These are phyloP conservation scores for Sceloporus undulatus DNA, from an alignment of 2,113 vertebrate species.

Conservation along the genomic window DNA sequence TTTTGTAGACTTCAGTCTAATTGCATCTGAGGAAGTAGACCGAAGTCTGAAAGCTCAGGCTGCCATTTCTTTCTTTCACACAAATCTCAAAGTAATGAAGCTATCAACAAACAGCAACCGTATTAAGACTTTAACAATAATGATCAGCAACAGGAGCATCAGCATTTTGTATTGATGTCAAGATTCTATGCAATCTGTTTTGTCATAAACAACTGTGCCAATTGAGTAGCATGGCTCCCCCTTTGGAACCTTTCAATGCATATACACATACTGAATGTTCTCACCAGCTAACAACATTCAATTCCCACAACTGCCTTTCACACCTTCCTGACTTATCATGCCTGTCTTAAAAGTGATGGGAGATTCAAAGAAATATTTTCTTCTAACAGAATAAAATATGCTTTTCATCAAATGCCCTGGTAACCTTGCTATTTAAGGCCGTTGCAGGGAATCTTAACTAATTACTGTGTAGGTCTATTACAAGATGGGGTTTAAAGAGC, in stretches of 20 bases:
- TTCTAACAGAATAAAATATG: background rate
- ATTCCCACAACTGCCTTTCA: background rate
- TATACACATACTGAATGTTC: background rate
- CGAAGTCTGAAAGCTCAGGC: too few relatives aligned
- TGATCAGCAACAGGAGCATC: background rate
- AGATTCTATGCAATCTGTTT: background rate
- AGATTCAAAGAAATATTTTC: background rate
- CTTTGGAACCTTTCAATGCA: background rate
- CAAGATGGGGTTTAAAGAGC: too few relatives aligned
- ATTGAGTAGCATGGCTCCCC: background rate
- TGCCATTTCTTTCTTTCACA: too few relatives aligned
- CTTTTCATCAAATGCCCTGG: background rate
- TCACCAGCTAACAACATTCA: background rate
- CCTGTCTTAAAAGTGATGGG: background rate
- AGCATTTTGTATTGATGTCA: background rate
- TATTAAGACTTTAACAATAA: background rate
- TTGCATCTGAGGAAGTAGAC: too few relatives aligned
- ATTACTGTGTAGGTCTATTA: background rate
- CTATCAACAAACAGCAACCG: background rate
- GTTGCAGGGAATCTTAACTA: background rate
- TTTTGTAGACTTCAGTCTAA: too few relatives aligned
- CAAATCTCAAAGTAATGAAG: too few relatives aligned
- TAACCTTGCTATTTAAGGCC: background rate
- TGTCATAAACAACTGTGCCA: background rate
- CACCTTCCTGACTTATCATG: background rate